phyloP scores from a whole-genome alignment of 2,113 vertebrate genomes.

The Phoxinus phoxinus region DNA sequence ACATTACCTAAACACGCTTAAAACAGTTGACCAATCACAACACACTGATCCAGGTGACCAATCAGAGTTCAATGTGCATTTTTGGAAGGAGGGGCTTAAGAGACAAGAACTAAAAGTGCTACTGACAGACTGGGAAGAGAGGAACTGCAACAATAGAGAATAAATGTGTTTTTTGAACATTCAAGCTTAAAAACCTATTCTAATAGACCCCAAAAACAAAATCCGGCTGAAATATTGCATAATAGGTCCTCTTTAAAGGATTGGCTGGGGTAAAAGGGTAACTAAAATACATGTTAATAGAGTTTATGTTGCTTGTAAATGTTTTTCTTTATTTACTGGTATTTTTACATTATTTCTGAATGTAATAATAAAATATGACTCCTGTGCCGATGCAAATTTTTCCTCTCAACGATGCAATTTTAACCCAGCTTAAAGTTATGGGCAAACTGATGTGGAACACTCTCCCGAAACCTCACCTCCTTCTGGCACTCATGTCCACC shows the following conservation, averaged over 20 bases:
- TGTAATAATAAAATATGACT: neutral
- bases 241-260: neutral
- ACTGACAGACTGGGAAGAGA: no score
- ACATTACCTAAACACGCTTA: no score
- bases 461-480: conserved; percentile 78
- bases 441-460: neutral
- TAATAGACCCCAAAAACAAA: no score
- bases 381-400: neutral
- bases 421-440: neutral
- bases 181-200: no score
- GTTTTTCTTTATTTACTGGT: neutral
- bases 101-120: no score
- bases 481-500: conserved; percentile 94
- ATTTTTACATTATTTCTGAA: neutral
- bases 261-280: neutral
- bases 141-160: no score
- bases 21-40: no score
- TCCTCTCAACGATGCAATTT: neutral
- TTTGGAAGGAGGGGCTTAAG: no score
- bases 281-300: neutral
- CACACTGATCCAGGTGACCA: no score
- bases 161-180: no score
- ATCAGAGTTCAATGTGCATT: no score
- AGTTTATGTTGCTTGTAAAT: neutral
- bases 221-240: no score